Base-by-base conservation (phyloP, 2,888 invertebrate genomes). In the Hirtodrosophila duncani region DNA sequence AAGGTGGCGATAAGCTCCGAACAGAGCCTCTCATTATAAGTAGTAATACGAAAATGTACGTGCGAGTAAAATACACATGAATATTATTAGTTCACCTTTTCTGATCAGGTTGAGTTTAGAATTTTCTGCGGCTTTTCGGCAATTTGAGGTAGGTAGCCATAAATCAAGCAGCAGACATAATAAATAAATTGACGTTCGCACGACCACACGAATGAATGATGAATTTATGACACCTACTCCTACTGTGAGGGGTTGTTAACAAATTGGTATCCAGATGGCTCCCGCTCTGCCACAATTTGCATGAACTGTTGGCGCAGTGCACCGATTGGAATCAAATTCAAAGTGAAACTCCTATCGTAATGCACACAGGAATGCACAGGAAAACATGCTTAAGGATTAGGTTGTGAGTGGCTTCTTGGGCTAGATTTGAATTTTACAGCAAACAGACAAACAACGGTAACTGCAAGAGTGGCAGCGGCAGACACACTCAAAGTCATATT, bases 331-430 rank as follows among this genome's bases (percentile, higher is more conserved):
- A 37, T n/a, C 13, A 27, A 3, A 52, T 49, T 33, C 17, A 8
- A 57, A 50, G 57, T 71, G 33, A 48, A 46, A 51, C 16, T 45
- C 33, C 60, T 78, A 71, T 71, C 70, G 44, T 69, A 69, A 74
- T 50, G 51, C 59, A 59, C 41, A 58, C 52, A 66, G 53, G 50
- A 65, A 48, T 68, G 64, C 55, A 57, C 62, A 57, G 52, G 77
- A 75, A 80, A 80, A 81, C 78, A 67, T 78, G 78, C 63, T 56
- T 33, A 70, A 81, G 75, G 75, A 81, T 75, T 75, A 75, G 42
- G 24, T 49, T 45, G 56, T 58, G 74, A 68, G 66, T 63, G 65
- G 52, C 30, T 20, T 13, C 44, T 44, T 65, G 60, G 38, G 63
- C 72, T 63, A 58, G 61, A 64, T 75, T 75, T 81, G 59, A 74